Evolutionary conservation across 2,888 invertebrate genomes (phyloP).

Genomic region (Octodonta nipae): DNA sequence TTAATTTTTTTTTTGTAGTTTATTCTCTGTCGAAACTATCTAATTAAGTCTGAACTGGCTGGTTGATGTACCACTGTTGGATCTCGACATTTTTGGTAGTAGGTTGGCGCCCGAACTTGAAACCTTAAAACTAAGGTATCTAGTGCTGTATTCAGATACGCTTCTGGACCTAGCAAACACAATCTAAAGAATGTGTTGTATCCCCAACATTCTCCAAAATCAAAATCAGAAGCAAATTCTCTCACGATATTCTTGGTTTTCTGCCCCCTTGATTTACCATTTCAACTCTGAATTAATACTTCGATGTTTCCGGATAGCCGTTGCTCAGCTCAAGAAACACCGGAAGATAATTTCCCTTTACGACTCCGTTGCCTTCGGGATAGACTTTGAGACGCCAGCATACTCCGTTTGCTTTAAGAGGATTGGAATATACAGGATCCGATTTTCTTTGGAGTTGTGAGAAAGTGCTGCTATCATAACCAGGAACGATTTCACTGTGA

Average conservation of each 20-base stretch:
- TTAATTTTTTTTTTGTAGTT: too few species aligned
- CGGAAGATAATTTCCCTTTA: slow-evolving; percentile 80
- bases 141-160: slow-evolving; percentile 70
- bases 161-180: slow-evolving; percentile 78
- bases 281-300: slow-evolving; percentile 89
- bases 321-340: slow-evolving; percentile 84
- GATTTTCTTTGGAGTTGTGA: slow-evolving; percentile 74
- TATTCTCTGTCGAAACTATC: too few species aligned
- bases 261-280: slow-evolving; percentile 84
- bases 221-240: slow-evolving; percentile 91
- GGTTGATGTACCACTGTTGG: slow-evolving; percentile 84
- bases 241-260: slow-evolving; percentile 81
- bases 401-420: slow-evolving; percentile 74
- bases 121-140: slow-evolving; percentile 78
- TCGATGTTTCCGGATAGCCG: slow-evolving; percentile 81
- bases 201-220: slow-evolving; percentile 93
- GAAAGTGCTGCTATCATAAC: too few species aligned
- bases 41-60: too few species aligned
- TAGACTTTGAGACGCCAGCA: slow-evolving; percentile 87
- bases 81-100: slow-evolving; percentile 86
- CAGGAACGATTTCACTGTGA: too few species aligned
- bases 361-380: slow-evolving; percentile 87
- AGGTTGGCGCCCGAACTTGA: slow-evolving; percentile 86
- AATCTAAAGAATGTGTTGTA: slow-evolving; percentile 86
- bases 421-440: slow-evolving; percentile 83